Conservation (phyloP, 1,140 invertebrate genomes). For the Macrostomum lignano region DNA sequence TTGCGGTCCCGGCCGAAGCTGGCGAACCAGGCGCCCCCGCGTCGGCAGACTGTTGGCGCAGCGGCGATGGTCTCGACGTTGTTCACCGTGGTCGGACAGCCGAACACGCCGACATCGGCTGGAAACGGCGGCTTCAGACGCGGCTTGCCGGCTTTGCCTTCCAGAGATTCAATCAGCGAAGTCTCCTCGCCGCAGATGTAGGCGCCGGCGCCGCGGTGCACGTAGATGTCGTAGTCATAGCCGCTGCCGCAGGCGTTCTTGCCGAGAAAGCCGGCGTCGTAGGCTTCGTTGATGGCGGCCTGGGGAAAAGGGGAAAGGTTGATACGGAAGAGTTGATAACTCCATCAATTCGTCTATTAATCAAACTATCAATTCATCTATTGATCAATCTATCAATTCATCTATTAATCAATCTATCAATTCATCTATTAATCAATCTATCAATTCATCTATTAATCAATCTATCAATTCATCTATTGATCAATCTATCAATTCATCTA, state of each 20-base stretch:
- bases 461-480: too few species aligned
- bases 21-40: constrained; percentile 80
- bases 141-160: constrained; percentile 94
- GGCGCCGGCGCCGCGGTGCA: constrained; percentile 85
- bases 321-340: too few species aligned
- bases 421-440: too few species aligned
- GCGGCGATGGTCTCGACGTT: constrained; percentile 98
- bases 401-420: too few species aligned
- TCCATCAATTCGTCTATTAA: too few species aligned
- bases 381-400: too few species aligned
- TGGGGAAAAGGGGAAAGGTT: background rate
- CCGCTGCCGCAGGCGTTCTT: constrained; percentile 88
- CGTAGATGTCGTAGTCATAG: constrained; percentile 90
- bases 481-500: too few species aligned
- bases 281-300: constrained; percentile 36
- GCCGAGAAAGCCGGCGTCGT: constrained; percentile 73
- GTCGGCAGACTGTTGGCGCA: constrained; percentile 71
- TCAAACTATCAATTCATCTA: too few species aligned
- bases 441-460: too few species aligned
- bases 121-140: constrained; percentile 94
- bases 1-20: constrained; percentile 80
- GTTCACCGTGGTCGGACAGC: constrained; percentile 62
- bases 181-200: constrained; percentile 99
- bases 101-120: constrained; percentile 85
- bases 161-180: constrained; percentile 83